Evolutionary conservation across 35 echinoderm and acorn worm species (phyloP).

Genomic region (Acanthaster planci): DNA sequence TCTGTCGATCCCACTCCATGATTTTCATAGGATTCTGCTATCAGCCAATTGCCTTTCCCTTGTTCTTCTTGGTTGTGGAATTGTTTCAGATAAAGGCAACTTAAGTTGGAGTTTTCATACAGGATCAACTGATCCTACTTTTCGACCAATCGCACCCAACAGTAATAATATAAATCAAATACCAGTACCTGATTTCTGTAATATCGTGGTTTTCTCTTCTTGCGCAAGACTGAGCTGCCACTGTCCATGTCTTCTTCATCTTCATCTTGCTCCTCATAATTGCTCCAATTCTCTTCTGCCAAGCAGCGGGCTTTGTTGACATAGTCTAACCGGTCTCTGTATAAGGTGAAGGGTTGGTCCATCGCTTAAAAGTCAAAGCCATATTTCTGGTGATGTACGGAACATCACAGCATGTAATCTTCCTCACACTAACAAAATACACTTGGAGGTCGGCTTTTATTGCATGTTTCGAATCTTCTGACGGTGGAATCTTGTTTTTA

Average conservation of each 20-base stretch:
- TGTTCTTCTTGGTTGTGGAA: too few species aligned
- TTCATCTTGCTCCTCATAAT: constrained; percentile 38
- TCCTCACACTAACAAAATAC: background rate
- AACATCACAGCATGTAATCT: background rate
- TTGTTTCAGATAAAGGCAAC: too few species aligned
- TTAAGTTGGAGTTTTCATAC: background rate
- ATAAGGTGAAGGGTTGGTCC: background rate
- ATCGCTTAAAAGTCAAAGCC: background rate
- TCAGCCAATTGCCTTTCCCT: too few species aligned
- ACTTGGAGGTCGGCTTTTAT: background rate
- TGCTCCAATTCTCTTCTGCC: constrained; percentile 70
- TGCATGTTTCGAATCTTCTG: background rate
- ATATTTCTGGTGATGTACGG: background rate
- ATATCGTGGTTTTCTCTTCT: constrained; percentile 46
- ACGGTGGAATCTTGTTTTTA: background rate
- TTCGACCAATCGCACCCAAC: too few species aligned
- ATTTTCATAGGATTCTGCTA: too few species aligned
- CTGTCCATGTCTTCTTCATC: constrained; percentile 52
- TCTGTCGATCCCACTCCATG: too few species aligned
- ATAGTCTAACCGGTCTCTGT: constrained; percentile 58
- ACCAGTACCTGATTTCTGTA: constrained; percentile 59
- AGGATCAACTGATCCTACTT: too few species aligned
- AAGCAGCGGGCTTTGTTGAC: constrained; percentile 60
- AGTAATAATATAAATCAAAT: background rate
- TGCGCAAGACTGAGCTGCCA: background rate